Base-by-base conservation (phyloP, 1,140 invertebrate genomes). In the Ceratina japonica region DNA sequence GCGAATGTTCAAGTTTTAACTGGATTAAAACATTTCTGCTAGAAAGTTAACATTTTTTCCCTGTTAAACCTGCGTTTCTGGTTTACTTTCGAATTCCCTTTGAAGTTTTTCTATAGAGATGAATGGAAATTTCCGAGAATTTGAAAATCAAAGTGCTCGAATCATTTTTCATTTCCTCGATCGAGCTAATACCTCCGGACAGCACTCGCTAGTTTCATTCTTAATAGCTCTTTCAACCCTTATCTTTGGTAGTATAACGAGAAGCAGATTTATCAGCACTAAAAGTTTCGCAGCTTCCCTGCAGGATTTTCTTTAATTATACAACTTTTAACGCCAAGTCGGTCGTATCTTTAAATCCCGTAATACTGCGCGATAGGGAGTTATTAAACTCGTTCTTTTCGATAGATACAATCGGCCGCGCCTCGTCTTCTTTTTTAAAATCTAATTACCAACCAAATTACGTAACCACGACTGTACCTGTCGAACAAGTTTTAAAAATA, bases 171-270 rank as follows among this genome's bases (percentile, higher is more conserved):
- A 64, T 73, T 51, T 63, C 58, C 16, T 8, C 18, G 24, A 31
- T n/a, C n/a, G n/a, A n/a, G n/a, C n/a, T n/a, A n/a, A n/a, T n/a
- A n/a, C n/a, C n/a, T n/a, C n/a, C n/a, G n/a, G n/a, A n/a, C n/a
- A n/a, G n/a, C n/a, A 63, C 59, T 58, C 15, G 70, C 37, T 44
- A 44, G 70, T 49, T 71, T 18, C n/a, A 24, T 52, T 20, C n/a
- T 74, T 63, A 64, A 74, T 51, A 63, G 59, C 44, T 31, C n/a
- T 74, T 74, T n/a, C 13, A 16, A 18, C 24, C 64, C 24, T 74
- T 74, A 74, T 74, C 61, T 74, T 8, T 12, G 16, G 15, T 22
- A 15, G 63, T 73, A 31, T 52, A 64, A 74, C 49, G 49, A 54
- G 61, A 74, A 54, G 72, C 37, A 54, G 63, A 63, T 63, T 74